Conservation (phyloP, 2,888 invertebrate species). For the Philopedon plagiatum region DNA sequence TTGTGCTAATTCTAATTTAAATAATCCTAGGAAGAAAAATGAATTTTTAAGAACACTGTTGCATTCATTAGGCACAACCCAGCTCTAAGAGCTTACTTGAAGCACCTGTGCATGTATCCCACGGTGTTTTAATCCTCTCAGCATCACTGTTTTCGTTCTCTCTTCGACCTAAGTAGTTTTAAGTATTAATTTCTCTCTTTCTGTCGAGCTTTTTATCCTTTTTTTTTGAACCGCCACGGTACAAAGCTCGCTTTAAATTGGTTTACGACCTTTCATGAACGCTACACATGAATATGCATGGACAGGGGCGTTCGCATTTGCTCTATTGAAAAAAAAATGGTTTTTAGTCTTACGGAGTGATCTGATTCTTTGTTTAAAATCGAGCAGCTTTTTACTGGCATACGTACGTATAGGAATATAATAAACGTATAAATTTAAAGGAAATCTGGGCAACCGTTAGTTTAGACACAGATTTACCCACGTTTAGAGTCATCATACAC, state of each 20-base stretch:
- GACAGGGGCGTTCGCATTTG: constrained; percentile 1
- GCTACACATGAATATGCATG: constrained; percentile 45
- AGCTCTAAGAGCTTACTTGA: constrained; percentile 44
- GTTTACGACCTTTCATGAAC: constrained; percentile 32
- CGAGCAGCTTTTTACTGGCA: background rate
- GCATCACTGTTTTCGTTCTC: constrained; percentile 15
- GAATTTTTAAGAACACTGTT: constrained; percentile 30
- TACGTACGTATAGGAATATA: no score
- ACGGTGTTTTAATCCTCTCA: constrained; percentile 57
- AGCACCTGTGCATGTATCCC: constrained; percentile 61
- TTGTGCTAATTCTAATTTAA: background rate
- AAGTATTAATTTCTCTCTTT: constrained; percentile 16
- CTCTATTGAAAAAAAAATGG: background rate
- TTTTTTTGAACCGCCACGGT: constrained; percentile 27
- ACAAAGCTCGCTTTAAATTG: constrained; percentile 40
- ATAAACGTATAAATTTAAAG: no score
- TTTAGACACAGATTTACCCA: no score
- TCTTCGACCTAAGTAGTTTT: background rate
- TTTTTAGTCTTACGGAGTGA: background rate
- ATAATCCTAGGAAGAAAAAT: constrained; percentile 1
- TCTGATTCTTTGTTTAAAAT: background rate
- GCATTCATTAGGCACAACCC: constrained; percentile 39
- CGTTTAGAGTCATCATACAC: no score
- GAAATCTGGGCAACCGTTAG: no score
- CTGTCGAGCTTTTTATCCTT: constrained; percentile 4